Base-by-base conservation (phyloP, 2,113 vertebrate genomes). In the Nyctereutes procyonoides region DNA sequence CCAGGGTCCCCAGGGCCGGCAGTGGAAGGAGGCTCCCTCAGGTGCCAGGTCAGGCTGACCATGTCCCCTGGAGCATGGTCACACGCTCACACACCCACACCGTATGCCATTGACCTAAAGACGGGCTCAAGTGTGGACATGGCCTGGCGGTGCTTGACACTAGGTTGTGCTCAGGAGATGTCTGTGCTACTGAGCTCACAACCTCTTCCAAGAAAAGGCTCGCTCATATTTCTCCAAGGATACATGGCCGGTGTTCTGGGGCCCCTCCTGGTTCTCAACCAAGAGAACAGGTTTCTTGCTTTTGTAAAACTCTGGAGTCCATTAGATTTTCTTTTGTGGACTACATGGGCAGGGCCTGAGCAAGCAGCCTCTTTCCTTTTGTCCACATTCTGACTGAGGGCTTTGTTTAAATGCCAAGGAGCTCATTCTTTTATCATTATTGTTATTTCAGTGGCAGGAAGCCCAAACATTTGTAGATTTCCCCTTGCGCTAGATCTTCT, bases 381-480 rank as follows among this genome's bases (percentile, higher is more conserved):
- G 69, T 83, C 35, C 55, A 60, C 65, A 15, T 77, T 74, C 90
- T 95, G 71, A 92, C 88, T 60, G 43, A 55, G 32, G 63, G 35
- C 74, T 88, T 90, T 90, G 74, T 97, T 96, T 88, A 48, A 91
- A 90, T 15, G n/a, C 93, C 88, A 84, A 15, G 38, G 60, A 30
- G 2, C 38, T 84, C 84, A 65, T 92, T 81, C 30, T 51, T 90
- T 85, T 53, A 77, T 90, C 84, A n/a, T 13, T 38, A 35, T 55
- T 94, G 13, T 85, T 94, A 53, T 81, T 87, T 51, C 76, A 91
- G 20, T 14, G 32, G 24, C 22, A 56, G 63, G 82, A 96, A 94
- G 15, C 88, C 73, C 67, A 83, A 67, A 80, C 30, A 79, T 84
- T 85, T 89, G 10, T 90, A 90, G 48, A 71, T 86, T 62, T 95